Evolutionary conservation across 2,888 invertebrate species (phyloP).

Genomic region (Catocala sponsa): DNA sequence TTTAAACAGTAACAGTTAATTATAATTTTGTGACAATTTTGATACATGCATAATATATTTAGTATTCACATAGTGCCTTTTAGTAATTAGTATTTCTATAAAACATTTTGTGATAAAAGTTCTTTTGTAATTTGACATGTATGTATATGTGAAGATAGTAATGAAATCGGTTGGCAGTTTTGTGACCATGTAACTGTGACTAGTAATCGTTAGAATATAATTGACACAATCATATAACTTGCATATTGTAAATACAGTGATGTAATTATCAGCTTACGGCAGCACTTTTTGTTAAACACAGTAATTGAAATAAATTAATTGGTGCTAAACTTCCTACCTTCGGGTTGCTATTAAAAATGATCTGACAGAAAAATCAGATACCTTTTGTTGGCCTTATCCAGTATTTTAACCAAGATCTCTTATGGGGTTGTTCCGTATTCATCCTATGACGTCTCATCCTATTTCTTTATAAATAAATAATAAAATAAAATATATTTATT

Average conservation of each 20-base stretch:
- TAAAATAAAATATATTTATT: too few relatives aligned
- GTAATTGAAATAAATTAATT: slow-evolving; percentile 75
- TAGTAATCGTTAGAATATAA: slow-evolving; percentile 19
- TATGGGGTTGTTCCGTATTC: too few relatives aligned
- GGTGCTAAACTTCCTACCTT: too few relatives aligned
- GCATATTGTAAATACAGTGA: slow-evolving; percentile 53
- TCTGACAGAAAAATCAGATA: too few relatives aligned
- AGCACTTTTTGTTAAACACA: slow-evolving; percentile 53
- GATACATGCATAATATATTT: slow-evolving; percentile 28
- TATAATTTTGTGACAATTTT: slow-evolving; percentile 7
- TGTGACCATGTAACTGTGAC: slow-evolving; percentile 34
- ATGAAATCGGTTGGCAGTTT: slow-evolving; percentile 37
- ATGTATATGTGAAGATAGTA: slow-evolving; percentile 42
- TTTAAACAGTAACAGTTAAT: slow-evolving; percentile 16
- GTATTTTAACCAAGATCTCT: too few relatives aligned
- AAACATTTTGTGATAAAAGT: slow-evolving; percentile 40
- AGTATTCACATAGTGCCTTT: slow-evolving; percentile 48
- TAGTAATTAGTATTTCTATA: slow-evolving; percentile 35
- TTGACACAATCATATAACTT: slow-evolving; percentile 32
- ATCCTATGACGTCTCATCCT: too few relatives aligned
- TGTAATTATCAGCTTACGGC: slow-evolving; percentile 48
- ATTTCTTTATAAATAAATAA: too few relatives aligned
- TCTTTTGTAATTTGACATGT: slow-evolving; percentile 30
- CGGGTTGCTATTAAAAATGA: too few relatives aligned
- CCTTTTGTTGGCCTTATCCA: too few relatives aligned